A percentile compares a stretch with the other conserved stretches of the same genome.
These are phyloP conservation scores for Cyanoliseus patagonus DNA, from an alignment of 2,113 vertebrate species.

Conservation along the genomic window DNA sequence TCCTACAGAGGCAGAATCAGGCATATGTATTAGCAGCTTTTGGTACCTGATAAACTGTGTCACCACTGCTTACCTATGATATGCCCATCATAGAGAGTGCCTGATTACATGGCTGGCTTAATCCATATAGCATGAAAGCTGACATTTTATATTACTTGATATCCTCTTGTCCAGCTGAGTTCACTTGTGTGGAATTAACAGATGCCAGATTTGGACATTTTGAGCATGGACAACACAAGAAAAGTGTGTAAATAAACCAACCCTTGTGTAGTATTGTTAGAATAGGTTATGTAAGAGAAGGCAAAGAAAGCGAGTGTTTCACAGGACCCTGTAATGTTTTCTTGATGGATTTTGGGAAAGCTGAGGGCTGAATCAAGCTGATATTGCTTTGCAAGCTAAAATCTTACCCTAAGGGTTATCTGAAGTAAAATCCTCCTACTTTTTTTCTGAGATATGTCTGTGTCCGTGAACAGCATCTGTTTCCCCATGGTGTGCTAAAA, in stretches of 20 bases:
- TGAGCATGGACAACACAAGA: neutral
- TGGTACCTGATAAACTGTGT: constrained; percentile 20
- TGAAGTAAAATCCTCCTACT: neutral
- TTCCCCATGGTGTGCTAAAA: neutral
- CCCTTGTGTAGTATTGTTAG: neutral
- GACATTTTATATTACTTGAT: constrained; percentile 22
- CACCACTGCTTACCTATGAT: constrained; percentile 4
- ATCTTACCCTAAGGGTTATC: neutral
- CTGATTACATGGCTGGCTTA: constrained; percentile 12
- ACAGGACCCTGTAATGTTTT: neutral
- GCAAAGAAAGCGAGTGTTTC: neutral
- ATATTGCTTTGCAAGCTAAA: neutral
- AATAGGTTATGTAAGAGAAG: neutral
- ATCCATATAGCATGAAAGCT: neutral
- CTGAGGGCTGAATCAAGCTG: neutral
- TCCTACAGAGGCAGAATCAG: neutral
- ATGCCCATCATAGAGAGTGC: neutral
- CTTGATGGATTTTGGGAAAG: neutral
- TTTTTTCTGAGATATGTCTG: neutral
- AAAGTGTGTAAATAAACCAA: neutral
- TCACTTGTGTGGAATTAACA: constrained; percentile 38
- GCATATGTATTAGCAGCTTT: neutral
- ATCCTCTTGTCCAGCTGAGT: constrained; percentile 23
- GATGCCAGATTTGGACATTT: neutral
- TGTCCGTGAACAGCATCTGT: neutral